Evolutionary conservation across 2,888 invertebrate genomes (phyloP), one percentile per base, ranked within the genome.

Genomic region (Pyrochroa serraticornis): DNA sequence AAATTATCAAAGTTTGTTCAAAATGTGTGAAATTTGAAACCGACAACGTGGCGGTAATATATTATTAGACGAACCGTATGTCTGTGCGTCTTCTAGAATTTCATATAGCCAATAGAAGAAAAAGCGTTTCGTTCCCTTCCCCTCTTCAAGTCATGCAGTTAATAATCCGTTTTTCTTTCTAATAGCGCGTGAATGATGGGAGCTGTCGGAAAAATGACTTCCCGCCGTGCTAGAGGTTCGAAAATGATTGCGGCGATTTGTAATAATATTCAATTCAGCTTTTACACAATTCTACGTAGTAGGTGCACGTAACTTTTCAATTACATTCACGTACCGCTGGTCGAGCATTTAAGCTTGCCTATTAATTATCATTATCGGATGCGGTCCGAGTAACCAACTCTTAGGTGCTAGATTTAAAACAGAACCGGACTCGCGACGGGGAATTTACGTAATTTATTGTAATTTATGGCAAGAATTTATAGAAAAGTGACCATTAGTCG

Each of bases 21-120:
- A 73, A 74, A 71, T 67, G 66, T 70, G 67, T 75, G 75, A 75
- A 75, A 76, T 73, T 72, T 73, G 75, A 76, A 68, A 72, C 71
- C 67, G 58, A 66, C 71, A 71, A 71, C 71, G 69, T 70, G 71
- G 53, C 60, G 63, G 69, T 60, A 64, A 71, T 72, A 70, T 69
- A 70, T 73, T 69, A 73, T 51, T 37, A 55, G 53, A 58, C 45
- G 39, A 56, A 45, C 22, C 22, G 43, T 22, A 22, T 2, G 22
- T 22, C 22, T 22, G 22, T 22, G 22, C 22, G 22, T 22, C 22
- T 22, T 22, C 22, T 22, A 22, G 5, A 22, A 5, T 22, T 22
- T 22, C 22, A 22, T 5, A 2, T 8, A 8, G 12, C 8, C 12
- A 2, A 42, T 32, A 31, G n/a, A 36, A 10, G n/a, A 36, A 3